Base-by-base conservation (phyloP, 2,888 invertebrate species). In the Arctia plantaginis region DNA sequence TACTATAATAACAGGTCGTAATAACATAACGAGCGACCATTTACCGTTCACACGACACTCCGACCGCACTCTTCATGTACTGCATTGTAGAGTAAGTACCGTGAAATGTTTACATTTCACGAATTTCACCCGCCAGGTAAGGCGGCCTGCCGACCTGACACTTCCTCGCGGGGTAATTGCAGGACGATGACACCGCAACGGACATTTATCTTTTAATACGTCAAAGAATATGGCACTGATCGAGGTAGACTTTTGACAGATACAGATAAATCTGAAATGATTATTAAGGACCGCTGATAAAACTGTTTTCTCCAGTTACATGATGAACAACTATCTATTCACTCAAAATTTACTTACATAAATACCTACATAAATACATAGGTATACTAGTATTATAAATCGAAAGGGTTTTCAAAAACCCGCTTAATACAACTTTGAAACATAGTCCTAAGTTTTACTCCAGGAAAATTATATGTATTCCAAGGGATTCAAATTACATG, bases 21-120 rank as follows among this genome's bases (percentile, higher is more conserved):
- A 73, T 69, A 47, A 73, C 51, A 23, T 65, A 73, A 73, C 69
- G 69, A 73, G 65, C 33, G 10, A 75, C 75, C 64, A 75, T 69
- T 68, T 69, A 69, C 62, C 72, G 69, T 51, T 59, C 75, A 66
- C 71, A 71, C 68, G 67, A 59, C 69, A 69, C 18, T 33, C 27
- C 62, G 27, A 30, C 59, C 59, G 59, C 59, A 27, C 27, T 59
- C 59, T 59, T 59, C 12, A 30, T 30, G 10, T 30, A 6, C 67
- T 47, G 20, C 33, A 59, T 44, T 62, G 62, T 41, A 23, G 27
- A 71, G 18, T 39, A 35, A 20, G 44, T n/a, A n/a, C 71, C n/a
- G 51, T 51, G 27, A 71, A 66, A 71, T 51, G 71, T 39, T 66
- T 47, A 33, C 51, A 66, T 66, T 39, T n/a, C 13, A 13, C 39